Conservation (phyloP, 2,113 vertebrate genomes). For the Melanerpes aurifrons region DNA sequence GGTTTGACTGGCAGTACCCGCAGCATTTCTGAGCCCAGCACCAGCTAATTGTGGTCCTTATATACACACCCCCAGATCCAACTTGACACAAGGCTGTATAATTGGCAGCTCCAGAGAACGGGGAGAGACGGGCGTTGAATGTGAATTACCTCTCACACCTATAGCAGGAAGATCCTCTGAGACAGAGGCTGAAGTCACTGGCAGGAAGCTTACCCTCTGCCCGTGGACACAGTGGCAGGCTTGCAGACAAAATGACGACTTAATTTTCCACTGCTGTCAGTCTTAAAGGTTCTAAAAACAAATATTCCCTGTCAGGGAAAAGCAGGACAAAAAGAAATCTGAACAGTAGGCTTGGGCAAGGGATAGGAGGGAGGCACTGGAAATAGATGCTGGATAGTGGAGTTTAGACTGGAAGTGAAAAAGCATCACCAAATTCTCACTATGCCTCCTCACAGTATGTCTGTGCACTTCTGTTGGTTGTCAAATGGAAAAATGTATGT, state of each 20-base stretch:
- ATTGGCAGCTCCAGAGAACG: conserved; percentile 54
- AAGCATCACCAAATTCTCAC: background rate
- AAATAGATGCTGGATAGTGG: background rate
- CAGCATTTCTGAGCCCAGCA: background rate
- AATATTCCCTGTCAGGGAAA: background rate
- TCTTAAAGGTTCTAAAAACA: background rate
- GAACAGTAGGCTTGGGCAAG: background rate
- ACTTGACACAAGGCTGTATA: conserved; percentile 51
- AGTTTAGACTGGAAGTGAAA: background rate
- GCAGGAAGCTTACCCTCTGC: conserved; percentile 28
- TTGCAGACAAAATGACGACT: conserved; percentile 36
- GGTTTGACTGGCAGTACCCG: conserved; percentile 36
- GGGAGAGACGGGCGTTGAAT: conserved; percentile 24
- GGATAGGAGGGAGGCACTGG: background rate
- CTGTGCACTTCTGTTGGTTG: background rate
- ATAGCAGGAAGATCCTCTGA: background rate
- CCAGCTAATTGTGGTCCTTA: conserved; percentile 53
- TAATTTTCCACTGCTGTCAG: conserved; percentile 39
- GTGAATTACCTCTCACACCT: conserved; percentile 49
- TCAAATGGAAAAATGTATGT: background rate
- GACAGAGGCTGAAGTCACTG: background rate
- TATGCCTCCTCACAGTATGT: background rate
- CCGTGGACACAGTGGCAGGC: background rate
- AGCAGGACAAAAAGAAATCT: background rate
- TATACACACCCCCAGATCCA: conserved; percentile 19